Evolutionary conservation across 2,797 vertebrate species (phyloP).

Genomic region (Zenarchopterus dispar): DNA sequence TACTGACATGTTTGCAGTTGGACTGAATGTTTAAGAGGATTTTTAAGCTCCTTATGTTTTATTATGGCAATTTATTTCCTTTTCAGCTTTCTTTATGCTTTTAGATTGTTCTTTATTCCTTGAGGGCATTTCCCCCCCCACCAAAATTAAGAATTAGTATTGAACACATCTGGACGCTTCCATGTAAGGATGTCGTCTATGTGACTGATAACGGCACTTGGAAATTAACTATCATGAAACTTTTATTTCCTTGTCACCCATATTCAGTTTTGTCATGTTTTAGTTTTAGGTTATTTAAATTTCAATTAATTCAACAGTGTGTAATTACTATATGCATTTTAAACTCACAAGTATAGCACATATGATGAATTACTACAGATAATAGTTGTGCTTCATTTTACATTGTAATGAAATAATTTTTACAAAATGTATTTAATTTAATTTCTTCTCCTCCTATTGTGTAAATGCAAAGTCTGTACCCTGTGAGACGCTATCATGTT

Average conservation of each 20-base stretch:
- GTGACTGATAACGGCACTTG: constrained; percentile 36
- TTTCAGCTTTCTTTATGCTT: constrained; percentile 22
- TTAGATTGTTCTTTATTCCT: constrained; percentile 16
- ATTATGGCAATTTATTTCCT: constrained; percentile 37
- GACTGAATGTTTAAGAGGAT: constrained; percentile 60
- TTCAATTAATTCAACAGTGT: constrained; percentile 45
- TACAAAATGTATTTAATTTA: constrained; percentile 72
- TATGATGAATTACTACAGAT: constrained; percentile 50
- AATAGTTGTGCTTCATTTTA: constrained; percentile 59
- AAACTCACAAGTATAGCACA: constrained; percentile 52
- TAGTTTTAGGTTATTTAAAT: constrained; percentile 58
- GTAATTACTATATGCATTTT: constrained; percentile 58
- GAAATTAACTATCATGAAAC: constrained; percentile 17
- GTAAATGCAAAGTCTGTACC: constrained; percentile 48
- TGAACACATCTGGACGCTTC: constrained; percentile 29
- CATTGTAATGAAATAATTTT: constrained; percentile 51
- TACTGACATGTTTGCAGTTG: constrained; percentile 51
- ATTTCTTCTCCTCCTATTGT: constrained; percentile 52
- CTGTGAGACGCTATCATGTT: constrained; percentile 29
- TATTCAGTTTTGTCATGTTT: constrained; percentile 47
- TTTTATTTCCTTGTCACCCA: constrained; percentile 21
- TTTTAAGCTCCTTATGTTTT: constrained; percentile 36
- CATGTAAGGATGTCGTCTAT: constrained; percentile 13
- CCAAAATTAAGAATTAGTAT: constrained; percentile 17
- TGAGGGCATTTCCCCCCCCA: constrained; percentile 34